Evolutionary conservation across 2,888 invertebrate genomes (phyloP), one percentile per base, ranked within the genome.

Genomic region (Meandrusa payeni): DNA sequence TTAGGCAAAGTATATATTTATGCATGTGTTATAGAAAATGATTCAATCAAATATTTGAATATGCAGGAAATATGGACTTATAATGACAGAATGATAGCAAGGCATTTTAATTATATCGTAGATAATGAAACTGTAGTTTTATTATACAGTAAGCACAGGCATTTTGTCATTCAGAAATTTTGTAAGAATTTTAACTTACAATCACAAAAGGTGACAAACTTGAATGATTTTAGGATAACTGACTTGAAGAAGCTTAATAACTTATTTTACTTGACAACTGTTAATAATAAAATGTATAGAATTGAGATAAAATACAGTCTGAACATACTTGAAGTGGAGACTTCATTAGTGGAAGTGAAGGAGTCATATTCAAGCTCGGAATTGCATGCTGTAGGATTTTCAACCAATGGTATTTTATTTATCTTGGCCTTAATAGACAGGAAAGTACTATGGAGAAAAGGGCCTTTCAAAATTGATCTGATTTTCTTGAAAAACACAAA

Each of bases 151-250:
- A 87, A 87, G 65, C 64, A 82, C 39, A 73, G 85, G 57, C 76
- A 85, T 66, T 52, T 87, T 36, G 20, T 83, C 1, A 48, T 65
- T 3, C 63, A 72, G 48, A 40, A 74, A 41, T 48, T 81, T 13
- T 68, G 76, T 46, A 41, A 56, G 5, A 46, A 65, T 5, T 64
- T 62, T 27, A 66, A 61, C 27, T 45, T 75, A 2, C 4, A 76
- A 17, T 59, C 64, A 2, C 65, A 82, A 45, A 57, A 55, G 49
- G 28, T 74, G 1, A 61, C 67, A 19, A 76, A 76, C 46, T 45
- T 85, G 0, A 82, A 81, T 58, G 86, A 86, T 55, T 54, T 74
- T 24, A 65, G 61, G 59, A 77, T 86, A 38, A 62, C 73, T 19
- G 57, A 56, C 27, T 61, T 86, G 7, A 56, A 49, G 2, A 61